phyloP scores from a whole-genome alignment of 1,140 invertebrate species.

The Orius insidiosus region DNA sequence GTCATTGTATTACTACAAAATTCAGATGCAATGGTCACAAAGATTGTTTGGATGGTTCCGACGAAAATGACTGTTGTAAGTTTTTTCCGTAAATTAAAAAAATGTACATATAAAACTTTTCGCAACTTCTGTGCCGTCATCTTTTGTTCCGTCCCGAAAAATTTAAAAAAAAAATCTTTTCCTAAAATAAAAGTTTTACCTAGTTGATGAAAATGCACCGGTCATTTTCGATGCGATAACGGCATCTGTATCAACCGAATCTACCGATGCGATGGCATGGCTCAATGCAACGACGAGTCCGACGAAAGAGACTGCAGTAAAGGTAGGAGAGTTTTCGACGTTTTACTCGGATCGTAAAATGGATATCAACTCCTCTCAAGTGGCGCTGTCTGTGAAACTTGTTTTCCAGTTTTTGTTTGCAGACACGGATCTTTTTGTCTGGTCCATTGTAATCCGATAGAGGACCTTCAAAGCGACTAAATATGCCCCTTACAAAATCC shows the following conservation, averaged over 20 bases:
- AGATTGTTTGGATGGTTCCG: constrained; percentile 55
- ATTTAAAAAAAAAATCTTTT: constrained; percentile 2
- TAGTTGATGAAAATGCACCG: constrained; percentile 14
- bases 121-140: not conserved
- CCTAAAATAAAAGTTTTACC: constrained; percentile 7
- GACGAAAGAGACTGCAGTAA: constrained; percentile 51
- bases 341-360: too few species aligned
- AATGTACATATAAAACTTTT: not conserved
- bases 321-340: constrained; percentile 6
- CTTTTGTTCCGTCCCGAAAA: constrained; percentile 3
- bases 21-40: constrained; percentile 45
- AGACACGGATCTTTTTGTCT: too few species aligned
- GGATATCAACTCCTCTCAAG: too few species aligned
- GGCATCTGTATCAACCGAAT: constrained; percentile 44
- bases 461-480: too few species aligned
- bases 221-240: constrained; percentile 40
- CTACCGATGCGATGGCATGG: constrained; percentile 39
- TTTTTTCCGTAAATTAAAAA: constrained; percentile 1
- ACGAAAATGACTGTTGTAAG: constrained; percentile 35
- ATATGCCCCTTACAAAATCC: too few species aligned
- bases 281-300: constrained; percentile 45
- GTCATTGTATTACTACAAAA: constrained; percentile 32
- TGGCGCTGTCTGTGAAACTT: too few species aligned
- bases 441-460: too few species aligned
- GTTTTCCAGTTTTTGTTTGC: not conserved